Percentiles rank a stretch among this genome's conserved stretches.
Evolutionary conservation across 2,113 vertebrate genomes (phyloP).

Genomic region (Upupa epops): DNA sequence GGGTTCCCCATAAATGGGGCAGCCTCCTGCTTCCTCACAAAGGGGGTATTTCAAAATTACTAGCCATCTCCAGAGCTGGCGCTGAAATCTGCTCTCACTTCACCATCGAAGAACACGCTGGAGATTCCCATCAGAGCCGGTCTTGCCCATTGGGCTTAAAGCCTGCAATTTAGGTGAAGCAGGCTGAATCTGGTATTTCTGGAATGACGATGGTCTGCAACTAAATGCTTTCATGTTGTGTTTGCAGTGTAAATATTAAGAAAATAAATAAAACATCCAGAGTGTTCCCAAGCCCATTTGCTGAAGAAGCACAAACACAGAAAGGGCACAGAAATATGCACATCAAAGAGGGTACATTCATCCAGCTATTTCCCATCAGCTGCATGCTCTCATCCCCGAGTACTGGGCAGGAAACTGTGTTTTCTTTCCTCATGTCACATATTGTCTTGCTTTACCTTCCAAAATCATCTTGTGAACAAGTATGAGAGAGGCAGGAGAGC

Average conservation of each 20-base stretch:
- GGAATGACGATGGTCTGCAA: not conserved
- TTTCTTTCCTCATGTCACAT: not conserved
- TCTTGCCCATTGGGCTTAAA: not conserved
- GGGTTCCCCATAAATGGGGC: not conserved
- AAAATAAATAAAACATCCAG: not conserved
- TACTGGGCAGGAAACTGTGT: not conserved
- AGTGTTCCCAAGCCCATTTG: not conserved
- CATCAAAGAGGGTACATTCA: not conserved
- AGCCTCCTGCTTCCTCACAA: not conserved
- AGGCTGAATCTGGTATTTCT: constrained; percentile 19
- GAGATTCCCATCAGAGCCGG: not conserved
- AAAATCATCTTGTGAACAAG: not conserved
- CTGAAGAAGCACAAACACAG: constrained; percentile 17
- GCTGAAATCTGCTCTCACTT: not conserved
- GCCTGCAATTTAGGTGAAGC: constrained; percentile 21
- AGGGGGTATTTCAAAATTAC: not conserved
- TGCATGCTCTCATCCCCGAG: not conserved
- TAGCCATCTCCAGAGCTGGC: not conserved
- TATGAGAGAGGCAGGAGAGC: not conserved
- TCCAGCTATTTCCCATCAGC: not conserved
- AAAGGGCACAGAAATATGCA: not conserved
- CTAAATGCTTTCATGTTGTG: constrained; percentile 14
- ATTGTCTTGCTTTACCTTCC: not conserved
- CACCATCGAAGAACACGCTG: fast-evolving
- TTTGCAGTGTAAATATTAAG: constrained; percentile 31